phyloP scores from a whole-genome alignment of 2,888 invertebrate genomes.

The Neoaliturus tenellus region DNA sequence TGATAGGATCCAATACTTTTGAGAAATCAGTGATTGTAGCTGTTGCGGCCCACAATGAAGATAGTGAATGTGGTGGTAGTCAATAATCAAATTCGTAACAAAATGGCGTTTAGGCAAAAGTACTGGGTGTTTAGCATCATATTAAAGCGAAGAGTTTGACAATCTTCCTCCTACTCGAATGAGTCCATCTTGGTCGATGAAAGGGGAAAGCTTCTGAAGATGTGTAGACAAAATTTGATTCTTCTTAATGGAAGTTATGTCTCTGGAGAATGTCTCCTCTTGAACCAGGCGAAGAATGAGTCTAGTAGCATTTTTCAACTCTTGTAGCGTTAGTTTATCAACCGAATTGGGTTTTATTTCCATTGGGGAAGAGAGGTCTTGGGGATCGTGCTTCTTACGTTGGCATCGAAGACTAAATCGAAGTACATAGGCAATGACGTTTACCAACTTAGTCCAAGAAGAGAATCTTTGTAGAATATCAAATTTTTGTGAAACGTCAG shows the following conservation, averaged over 20 bases:
- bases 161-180: slow-evolving; percentile 61
- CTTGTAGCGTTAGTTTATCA: not conserved
- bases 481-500: not conserved
- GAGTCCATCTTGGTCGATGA: not conserved
- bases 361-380: not conserved
- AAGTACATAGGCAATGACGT: not conserved
- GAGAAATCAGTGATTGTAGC: not conserved
- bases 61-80: slow-evolving; percentile 49
- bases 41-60: slow-evolving; percentile 16
- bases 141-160: slow-evolving; percentile 31
- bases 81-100: slow-evolving; percentile 52
- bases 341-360: not conserved
- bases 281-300: not conserved
- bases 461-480: not conserved
- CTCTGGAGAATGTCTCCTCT: not conserved
- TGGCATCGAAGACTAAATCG: not conserved
- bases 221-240: not conserved
- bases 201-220: not conserved
- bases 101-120: slow-evolving; percentile 31
- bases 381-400: not conserved
- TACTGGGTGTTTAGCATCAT: slow-evolving; percentile 57
- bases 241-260: not conserved
- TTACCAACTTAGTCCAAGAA: not conserved
- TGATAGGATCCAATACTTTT: slow-evolving; percentile 32
- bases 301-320: not conserved